Evolutionary conservation across 1,140 invertebrate species (phyloP), one percentile per base, ranked within the genome.

Genomic region (Rhyzopertha dominica): DNA sequence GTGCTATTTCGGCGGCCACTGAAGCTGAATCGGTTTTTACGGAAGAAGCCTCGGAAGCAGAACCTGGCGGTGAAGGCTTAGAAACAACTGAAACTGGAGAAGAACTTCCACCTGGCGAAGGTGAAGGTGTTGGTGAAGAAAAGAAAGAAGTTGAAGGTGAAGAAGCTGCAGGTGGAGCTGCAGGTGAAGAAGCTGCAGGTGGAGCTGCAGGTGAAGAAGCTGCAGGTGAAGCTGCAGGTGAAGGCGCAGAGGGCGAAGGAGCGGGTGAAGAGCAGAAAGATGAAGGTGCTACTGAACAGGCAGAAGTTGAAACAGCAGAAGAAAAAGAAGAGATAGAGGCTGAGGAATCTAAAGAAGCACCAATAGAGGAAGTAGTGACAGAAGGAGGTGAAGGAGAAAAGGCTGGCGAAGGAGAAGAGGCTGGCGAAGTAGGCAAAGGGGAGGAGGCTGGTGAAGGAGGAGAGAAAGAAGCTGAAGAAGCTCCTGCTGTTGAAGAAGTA

Each of bases 321-420:
- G 36, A 23, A 23, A 14, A 24, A 14, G 18, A 14, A 35, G 13
- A 14, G 10, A 12, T 18, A 35, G 22, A 23, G 12, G 19, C 18
- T 2, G 12, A 43, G 14, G 41, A 43, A 43, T 17, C 41, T 19
- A 20, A 43, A 25, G 41, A 34, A 12, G n/a, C 10, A 25, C 4
- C 4, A 16, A 31, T 13, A n/a, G n/a, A n/a, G n/a, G n/a, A n/a
- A n/a, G n/a, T n/a, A n/a, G n/a, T n/a, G n/a, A n/a, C n/a, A n/a
- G n/a, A n/a, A n/a, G n/a, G n/a, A n/a, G n/a, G n/a, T n/a, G n/a
- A n/a, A n/a, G n/a, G n/a, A n/a, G n/a, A 26, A 26, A n/a, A 7
- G n/a, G 7, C 24, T 26, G 24, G n/a, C n/a, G 24, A 26, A 8
- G 24, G n/a, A 26, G n/a, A 8, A 26, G 7, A 8, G 7, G n/a